These are phyloP conservation scores for Ciona savignyi DNA, from an alignment of 23 tunicate species.

Conservation along the genomic window DNA sequence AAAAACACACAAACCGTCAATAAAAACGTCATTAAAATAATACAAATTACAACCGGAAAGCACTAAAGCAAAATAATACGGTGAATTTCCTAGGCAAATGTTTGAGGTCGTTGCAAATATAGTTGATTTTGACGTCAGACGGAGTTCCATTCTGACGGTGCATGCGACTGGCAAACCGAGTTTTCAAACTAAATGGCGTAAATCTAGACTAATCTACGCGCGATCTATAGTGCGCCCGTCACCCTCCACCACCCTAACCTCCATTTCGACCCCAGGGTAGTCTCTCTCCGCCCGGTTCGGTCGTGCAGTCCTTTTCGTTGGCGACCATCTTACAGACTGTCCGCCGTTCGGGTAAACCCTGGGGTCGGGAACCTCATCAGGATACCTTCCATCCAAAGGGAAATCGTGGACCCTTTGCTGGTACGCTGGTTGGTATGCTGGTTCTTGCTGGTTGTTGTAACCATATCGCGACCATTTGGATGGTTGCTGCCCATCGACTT, in stretches of 20 bases:
- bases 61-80: no score
- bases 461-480: constrained; percentile 64
- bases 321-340: not conserved
- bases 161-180: no score
- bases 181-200: no score
- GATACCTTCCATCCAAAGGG: not conserved
- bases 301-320: not conserved
- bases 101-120: no score
- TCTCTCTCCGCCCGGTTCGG: not conserved
- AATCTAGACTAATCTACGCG: not conserved
- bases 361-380: not conserved
- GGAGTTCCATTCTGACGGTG: no score
- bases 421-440: not conserved
- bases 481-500: not conserved
- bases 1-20: no score
- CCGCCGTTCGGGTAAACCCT: not conserved
- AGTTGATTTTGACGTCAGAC: no score
- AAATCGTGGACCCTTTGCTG: not conserved
- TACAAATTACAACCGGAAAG: no score
- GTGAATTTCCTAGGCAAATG: no score
- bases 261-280: not conserved
- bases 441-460: constrained; percentile 3
- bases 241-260: not conserved
- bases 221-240: not conserved
- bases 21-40: no score